Evolutionary conservation across 2,797 vertebrate genomes (phyloP).

Genomic region (Ispidina picta): DNA sequence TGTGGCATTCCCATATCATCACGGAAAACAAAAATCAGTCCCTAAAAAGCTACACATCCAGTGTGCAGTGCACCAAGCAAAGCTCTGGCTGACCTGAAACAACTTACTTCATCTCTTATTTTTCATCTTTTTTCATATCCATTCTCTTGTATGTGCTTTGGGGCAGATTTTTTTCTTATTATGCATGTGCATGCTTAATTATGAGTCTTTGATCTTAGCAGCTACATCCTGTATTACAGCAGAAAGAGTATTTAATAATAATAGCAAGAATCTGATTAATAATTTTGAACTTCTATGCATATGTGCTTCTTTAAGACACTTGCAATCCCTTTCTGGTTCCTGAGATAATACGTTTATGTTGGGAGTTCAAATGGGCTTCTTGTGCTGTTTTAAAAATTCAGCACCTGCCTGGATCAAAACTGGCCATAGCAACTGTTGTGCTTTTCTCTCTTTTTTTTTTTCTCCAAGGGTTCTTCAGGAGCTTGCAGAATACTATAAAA

Average conservation of each 20-base stretch:
- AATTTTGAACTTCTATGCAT: neutral
- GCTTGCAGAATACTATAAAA: neutral
- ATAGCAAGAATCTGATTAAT: neutral
- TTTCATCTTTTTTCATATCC: neutral
- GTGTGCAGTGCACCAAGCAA: neutral
- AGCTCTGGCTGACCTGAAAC: neutral
- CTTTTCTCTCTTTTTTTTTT: neutral
- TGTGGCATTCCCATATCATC: neutral
- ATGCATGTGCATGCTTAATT: neutral
- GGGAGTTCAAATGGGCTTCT: neutral
- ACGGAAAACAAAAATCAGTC: neutral
- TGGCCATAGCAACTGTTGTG: fast-evolving
- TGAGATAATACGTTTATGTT: neutral
- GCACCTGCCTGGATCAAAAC: neutral
- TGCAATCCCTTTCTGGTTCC: neutral
- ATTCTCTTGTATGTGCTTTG: neutral
- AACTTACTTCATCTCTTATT: neutral
- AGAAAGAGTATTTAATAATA: neutral
- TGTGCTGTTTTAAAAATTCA: neutral
- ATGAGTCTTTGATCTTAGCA: conserved; percentile 31
- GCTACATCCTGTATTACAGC: neutral
- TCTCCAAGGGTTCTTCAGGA: neutral
- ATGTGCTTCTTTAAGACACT: neutral
- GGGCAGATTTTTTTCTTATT: neutral
- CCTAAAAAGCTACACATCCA: fast-evolving